These are phyloP conservation scores for Pygoscelis antarcticus DNA, from an alignment of 2,113 vertebrate genomes.

Conservation along the genomic window DNA sequence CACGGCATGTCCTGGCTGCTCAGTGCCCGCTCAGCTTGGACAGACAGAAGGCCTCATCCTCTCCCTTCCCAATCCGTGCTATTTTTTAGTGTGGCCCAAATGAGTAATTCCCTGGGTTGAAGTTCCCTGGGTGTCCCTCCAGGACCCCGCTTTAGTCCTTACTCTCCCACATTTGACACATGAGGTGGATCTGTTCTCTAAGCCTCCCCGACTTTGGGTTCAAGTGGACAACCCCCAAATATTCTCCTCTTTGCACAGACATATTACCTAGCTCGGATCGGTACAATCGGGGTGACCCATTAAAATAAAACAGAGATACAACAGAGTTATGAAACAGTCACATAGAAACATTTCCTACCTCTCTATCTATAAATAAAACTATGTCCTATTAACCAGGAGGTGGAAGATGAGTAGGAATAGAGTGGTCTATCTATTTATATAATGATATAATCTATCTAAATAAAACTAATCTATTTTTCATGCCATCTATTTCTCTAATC, in stretches of 20 bases:
- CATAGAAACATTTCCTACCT: constrained; percentile 32
- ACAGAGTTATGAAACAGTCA: constrained; percentile 57
- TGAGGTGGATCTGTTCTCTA: not conserved
- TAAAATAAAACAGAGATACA: constrained; percentile 9
- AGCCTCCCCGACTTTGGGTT: not conserved
- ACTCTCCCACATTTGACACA: not conserved
- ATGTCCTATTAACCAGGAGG: constrained; percentile 64
- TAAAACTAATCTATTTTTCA: constrained; percentile 73
- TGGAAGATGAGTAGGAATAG: constrained; percentile 65
- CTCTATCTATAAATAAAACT: constrained; percentile 60
- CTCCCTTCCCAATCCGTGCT: not conserved
- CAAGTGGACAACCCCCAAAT: not conserved
- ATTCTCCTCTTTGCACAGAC: not conserved
- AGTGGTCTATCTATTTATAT: constrained; percentile 67
- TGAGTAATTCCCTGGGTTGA: not conserved
- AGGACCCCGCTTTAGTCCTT: rapidly evolving
- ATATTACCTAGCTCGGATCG: not conserved
- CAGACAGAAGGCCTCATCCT: not conserved
- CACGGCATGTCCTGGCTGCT: not conserved
- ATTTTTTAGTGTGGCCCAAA: not conserved
- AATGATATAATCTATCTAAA: constrained; percentile 68
- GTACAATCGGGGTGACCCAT: not conserved
- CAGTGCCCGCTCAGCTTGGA: not conserved
- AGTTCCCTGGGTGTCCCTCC: not conserved
- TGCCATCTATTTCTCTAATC: constrained; percentile 67